Conservation (phyloP, 2,888 invertebrate species). For the Pollenia labialis region DNA sequence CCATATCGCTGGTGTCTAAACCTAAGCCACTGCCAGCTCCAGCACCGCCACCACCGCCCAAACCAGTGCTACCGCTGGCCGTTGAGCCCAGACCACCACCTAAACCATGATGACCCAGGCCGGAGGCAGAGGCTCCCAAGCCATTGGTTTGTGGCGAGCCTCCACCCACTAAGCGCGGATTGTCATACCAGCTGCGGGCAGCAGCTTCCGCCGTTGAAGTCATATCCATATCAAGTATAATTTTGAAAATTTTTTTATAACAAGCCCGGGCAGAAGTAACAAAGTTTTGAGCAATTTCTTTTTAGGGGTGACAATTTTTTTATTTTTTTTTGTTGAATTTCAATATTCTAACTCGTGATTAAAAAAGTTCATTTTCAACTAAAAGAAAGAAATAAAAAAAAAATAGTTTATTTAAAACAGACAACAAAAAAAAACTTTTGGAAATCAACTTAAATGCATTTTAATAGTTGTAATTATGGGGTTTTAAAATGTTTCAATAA, state of each 20-base stretch:
- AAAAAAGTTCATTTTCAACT: slow-evolving; percentile 55
- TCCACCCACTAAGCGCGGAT: slow-evolving; percentile 83
- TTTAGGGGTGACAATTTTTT: slow-evolving; percentile 19
- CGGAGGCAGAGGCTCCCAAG: slow-evolving; percentile 80
- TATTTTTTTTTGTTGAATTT: slow-evolving; percentile 26
- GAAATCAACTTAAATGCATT: slow-evolving; percentile 62
- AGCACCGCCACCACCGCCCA: slow-evolving; percentile 78
- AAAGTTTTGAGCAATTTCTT: slow-evolving; percentile 40
- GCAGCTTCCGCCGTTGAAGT: slow-evolving; percentile 85
- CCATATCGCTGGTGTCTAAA: slow-evolving; percentile 84
- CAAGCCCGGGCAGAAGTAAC: slow-evolving; percentile 60
- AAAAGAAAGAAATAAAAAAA: slow-evolving; percentile 15
- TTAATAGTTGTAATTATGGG: slow-evolving; percentile 42
- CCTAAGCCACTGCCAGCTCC: slow-evolving; percentile 79
- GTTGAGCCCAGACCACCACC: slow-evolving; percentile 81
- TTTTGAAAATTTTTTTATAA: slow-evolving; percentile 82
- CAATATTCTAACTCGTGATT: slow-evolving; percentile 22
- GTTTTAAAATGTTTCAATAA: slow-evolving; percentile 2
- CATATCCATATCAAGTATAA: slow-evolving; percentile 85
- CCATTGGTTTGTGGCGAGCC: slow-evolving; percentile 84
- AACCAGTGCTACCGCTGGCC: slow-evolving; percentile 80
- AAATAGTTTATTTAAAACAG: slow-evolving; percentile 14
- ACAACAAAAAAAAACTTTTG: not conserved
- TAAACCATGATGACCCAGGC: slow-evolving; percentile 82
- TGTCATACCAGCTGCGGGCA: slow-evolving; percentile 85